These are phyloP conservation scores for Caenorhabditis imperialis DNA, from an alignment of 2,888 invertebrate species.

Conservation along the genomic window DNA sequence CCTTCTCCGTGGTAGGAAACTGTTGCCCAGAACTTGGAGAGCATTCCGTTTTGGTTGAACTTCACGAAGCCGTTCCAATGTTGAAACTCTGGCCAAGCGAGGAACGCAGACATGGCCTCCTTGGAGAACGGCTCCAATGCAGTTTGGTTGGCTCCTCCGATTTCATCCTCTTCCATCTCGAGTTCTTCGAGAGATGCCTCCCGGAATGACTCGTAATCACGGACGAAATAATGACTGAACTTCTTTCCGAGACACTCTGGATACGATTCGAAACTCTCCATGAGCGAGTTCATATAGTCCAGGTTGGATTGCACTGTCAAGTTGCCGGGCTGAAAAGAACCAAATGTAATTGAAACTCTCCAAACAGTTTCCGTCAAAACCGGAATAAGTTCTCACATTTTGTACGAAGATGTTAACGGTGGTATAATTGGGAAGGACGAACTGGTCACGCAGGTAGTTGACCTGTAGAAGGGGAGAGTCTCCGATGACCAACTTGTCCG, in stretches of 20 bases:
- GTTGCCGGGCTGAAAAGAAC: constrained; percentile 65
- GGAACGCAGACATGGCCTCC: constrained; percentile 66
- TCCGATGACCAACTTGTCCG: constrained; percentile 72
- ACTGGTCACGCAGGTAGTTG: constrained; percentile 70
- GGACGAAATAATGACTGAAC: constrained; percentile 73
- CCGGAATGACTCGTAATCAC: constrained; percentile 54
- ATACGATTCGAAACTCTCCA: constrained; percentile 68
- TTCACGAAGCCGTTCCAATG: constrained; percentile 74
- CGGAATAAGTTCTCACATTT: constrained; percentile 55
- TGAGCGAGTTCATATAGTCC: constrained; percentile 55
- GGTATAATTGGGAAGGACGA: constrained; percentile 73
- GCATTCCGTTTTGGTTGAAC: constrained; percentile 62
- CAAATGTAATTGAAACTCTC: not conserved
- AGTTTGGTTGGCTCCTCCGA: constrained; percentile 22
- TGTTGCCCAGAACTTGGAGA: constrained; percentile 70
- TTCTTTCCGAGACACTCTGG: constrained; percentile 70
- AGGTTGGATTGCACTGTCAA: constrained; percentile 60
- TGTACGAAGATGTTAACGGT: constrained; percentile 72
- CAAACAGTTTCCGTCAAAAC: not conserved
- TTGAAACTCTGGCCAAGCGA: constrained; percentile 75
- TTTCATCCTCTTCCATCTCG: constrained; percentile 48
- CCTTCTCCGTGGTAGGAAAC: constrained; percentile 71
- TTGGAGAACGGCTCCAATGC: constrained; percentile 53
- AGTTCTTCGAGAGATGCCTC: constrained; percentile 50
- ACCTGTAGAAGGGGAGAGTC: constrained; percentile 72